phyloP scores from a whole-genome alignment of 2,113 vertebrate species.

The Daubentonia madagascariensis region DNA sequence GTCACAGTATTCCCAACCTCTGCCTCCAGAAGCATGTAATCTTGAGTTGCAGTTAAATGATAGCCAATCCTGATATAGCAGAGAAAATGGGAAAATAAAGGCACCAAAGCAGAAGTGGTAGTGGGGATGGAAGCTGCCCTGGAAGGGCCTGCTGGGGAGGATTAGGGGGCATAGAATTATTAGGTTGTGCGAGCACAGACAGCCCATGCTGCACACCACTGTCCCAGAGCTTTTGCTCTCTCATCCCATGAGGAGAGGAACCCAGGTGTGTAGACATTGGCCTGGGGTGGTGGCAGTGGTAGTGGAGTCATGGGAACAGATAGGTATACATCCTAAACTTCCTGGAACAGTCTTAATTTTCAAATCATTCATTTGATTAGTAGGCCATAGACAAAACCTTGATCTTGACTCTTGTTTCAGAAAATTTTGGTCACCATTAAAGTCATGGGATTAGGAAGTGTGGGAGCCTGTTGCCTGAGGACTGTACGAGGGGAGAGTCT shows the following conservation, averaged over 20 bases:
- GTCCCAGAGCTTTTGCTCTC: not conserved
- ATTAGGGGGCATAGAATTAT: no score
- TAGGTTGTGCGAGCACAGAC: not conserved
- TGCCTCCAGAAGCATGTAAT: not conserved
- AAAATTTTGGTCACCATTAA: not conserved
- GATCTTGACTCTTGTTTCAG: not conserved
- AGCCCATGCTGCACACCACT: not conserved
- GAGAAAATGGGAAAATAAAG: not conserved
- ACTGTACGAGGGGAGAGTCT: not conserved
- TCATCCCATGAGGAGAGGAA: not conserved
- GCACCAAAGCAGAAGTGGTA: not conserved
- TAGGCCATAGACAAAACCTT: not conserved
- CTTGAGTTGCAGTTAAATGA: not conserved
- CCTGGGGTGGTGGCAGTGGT: accelerated
- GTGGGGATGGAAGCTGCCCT: no score
- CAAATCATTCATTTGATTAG: not conserved
- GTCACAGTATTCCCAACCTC: not conserved
- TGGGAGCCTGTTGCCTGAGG: not conserved
- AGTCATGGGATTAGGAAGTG: not conserved
- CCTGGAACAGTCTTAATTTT: not conserved
- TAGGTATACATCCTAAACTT: not conserved
- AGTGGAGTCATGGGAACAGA: not conserved
- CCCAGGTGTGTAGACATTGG: not conserved
- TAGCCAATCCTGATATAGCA: not conserved
- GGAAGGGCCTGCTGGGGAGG: not conserved